Evolutionary conservation across 1,140 invertebrate genomes (phyloP).

Genomic region (Calliphora vicina): DNA sequence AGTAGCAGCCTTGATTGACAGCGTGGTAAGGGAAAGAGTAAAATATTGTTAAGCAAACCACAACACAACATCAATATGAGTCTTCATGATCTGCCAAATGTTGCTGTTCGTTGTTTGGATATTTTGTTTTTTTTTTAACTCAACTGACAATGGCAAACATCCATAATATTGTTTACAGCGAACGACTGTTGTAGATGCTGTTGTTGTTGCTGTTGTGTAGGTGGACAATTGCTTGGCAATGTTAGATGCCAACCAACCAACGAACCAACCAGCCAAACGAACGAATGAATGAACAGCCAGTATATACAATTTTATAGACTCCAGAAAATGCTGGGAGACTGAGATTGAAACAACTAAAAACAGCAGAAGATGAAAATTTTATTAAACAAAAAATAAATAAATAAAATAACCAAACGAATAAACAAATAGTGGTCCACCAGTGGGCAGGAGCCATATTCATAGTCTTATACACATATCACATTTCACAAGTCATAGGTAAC

Average conservation of each 20-base stretch:
- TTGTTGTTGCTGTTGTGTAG: not conserved
- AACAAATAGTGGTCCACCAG: slow-evolving; percentile 4
- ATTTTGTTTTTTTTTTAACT: not conserved
- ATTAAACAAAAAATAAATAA: not conserved
- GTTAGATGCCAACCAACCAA: not conserved
- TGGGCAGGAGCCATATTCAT: slow-evolving; percentile 11
- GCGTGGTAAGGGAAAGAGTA: not conserved
- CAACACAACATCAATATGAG: not conserved
- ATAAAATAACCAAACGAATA: no score
- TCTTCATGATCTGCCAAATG: slow-evolving; percentile 9
- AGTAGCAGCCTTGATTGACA: slow-evolving; percentile 12
- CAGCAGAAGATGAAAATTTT: not conserved
- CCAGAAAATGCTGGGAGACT: not conserved
- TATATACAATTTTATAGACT: not conserved
- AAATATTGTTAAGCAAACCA: not conserved
- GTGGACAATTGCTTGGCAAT: slow-evolving; percentile 8
- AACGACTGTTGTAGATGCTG: not conserved
- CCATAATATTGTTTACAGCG: slow-evolving; percentile 5
- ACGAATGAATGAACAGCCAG: not conserved
- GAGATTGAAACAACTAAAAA: not conserved
- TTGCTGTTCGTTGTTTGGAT: not conserved
- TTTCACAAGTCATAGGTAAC: slow-evolving; percentile 16
- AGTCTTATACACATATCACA: not conserved
- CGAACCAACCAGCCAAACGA: not conserved
- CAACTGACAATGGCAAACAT: slow-evolving; percentile 1